Evolutionary conservation across 1,140 invertebrate genomes (phyloP), one percentile per base, ranked within the genome.

Genomic region (Neodiprion fabricii): DNA sequence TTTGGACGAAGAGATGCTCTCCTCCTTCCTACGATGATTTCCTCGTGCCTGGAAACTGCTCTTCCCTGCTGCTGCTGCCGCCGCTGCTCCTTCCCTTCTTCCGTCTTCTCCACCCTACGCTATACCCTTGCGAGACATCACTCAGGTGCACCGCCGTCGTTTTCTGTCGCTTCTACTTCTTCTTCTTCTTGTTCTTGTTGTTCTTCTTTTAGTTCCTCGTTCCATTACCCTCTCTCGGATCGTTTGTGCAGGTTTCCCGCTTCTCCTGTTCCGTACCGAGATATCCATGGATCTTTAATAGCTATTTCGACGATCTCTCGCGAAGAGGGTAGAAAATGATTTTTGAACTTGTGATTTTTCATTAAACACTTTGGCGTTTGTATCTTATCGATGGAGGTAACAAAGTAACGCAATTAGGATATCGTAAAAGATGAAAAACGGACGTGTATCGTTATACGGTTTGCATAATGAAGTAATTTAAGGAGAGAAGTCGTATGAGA

Each of bases 281-380:
- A 72, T 75, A 77, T 77, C 74, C 48, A 50, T 66, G 67, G 73
- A 75, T 78, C 77, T 75, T 72, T 77, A 77, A 73, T 79, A 74
- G 79, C 73, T 66, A 28, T 65, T 67, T 67, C 72, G 9, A 75
- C 70, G 48, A 28, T 67, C 48, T 67, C 68, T 70, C 10, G 11
- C 21, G 61, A 23, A 47, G 67, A 69, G 17, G 10, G 11, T 65
- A 65, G n/a, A 65, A 12, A n/a, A 65, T 65, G 11, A 12, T 65
- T 1, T 65, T 65, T 65, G 17, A 21, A 21, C 17, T 21, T 21
- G 17, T 21, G 17, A 21, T 21, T 21, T 21, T 21, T 21, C 17
- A 21, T 21, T 21, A 21, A 21, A 21, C 17, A 21, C 17, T 21
- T 21, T 21, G 0, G 17, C 17, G 17, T 21, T 21, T 21, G 17